These are phyloP conservation scores for Tetranychus truncatus DNA, from an alignment of 2,888 invertebrate species.

Conservation along the genomic window DNA sequence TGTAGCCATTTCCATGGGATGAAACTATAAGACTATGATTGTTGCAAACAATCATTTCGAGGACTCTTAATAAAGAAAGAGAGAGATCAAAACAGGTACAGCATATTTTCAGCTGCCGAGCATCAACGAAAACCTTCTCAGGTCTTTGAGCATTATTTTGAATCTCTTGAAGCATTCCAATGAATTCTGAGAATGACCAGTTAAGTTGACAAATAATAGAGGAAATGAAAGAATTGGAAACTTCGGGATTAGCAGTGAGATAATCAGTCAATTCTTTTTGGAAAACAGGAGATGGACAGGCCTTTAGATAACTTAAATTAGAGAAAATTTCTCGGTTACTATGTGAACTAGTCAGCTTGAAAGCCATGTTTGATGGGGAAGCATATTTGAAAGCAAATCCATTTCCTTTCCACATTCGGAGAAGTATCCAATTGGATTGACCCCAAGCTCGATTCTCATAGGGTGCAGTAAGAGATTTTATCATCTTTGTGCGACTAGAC, in stretches of 20 bases:
- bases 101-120: constrained; percentile 57
- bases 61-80: constrained; percentile 52
- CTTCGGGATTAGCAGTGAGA: constrained; percentile 43
- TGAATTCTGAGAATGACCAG: constrained; percentile 73
- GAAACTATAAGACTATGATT: constrained; percentile 7
- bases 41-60: constrained; percentile 50
- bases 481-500: constrained; percentile 46
- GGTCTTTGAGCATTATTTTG: constrained; percentile 44
- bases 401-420: constrained; percentile 37
- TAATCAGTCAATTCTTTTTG: constrained; percentile 47
- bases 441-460: constrained; percentile 62
- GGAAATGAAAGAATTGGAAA: constrained; percentile 51
- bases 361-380: not conserved
- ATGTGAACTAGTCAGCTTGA: not conserved
- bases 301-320: constrained; percentile 28
- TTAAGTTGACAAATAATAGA: constrained; percentile 61
- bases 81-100: constrained; percentile 66
- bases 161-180: constrained; percentile 62
- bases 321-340: constrained; percentile 9
- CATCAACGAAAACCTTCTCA: constrained; percentile 46
- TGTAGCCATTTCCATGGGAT: constrained; percentile 6
- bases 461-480: constrained; percentile 50
- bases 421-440: constrained; percentile 57
- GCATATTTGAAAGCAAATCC: constrained; percentile 37
- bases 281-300: constrained; percentile 47